These are phyloP conservation scores for Atractosteus spatula DNA, from an alignment of 2,113 vertebrate species.

Conservation along the genomic window DNA sequence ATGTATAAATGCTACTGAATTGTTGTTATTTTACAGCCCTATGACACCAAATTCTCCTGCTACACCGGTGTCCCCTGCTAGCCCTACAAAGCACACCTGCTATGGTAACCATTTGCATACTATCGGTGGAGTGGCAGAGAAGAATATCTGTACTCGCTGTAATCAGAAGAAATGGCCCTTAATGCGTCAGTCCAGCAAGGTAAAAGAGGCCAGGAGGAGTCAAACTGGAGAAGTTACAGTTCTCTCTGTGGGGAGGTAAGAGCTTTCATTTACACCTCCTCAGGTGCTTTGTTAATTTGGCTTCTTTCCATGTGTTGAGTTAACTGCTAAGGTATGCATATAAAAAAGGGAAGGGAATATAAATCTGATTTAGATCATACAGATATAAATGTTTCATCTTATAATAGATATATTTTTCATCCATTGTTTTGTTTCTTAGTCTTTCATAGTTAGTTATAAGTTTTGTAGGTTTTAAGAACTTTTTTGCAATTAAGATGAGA, in stretches of 20 bases:
- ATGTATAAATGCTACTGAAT: not conserved
- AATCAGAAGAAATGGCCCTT: conserved; percentile 89
- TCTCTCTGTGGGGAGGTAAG: conserved; percentile 90
- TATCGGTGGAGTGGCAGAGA: conserved; percentile 74
- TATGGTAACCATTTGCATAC: conserved; percentile 85
- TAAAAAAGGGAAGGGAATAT: not conserved
- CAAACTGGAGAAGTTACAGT: conserved; percentile 81
- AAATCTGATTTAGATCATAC: too few species aligned
- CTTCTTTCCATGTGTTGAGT: not conserved
- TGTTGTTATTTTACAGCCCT: conserved; percentile 40
- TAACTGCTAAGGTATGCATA: not conserved
- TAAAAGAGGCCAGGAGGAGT: conserved; percentile 62
- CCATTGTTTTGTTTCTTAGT: too few species aligned
- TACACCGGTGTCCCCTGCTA: conserved; percentile 61
- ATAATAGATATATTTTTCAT: too few species aligned
- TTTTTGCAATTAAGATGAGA: too few species aligned
- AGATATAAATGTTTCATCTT: too few species aligned
- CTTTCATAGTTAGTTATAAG: too few species aligned
- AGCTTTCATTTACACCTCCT: conserved; percentile 9
- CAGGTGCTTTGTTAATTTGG: not conserved
- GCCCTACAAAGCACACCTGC: conserved; percentile 79
- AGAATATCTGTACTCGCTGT: conserved; percentile 83
- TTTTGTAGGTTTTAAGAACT: too few species aligned
- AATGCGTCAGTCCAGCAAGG: conserved; percentile 67
- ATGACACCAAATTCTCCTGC: conserved; percentile 65